Base-by-base conservation (phyloP, 2,888 invertebrate species). In the Drosophila koepferae region DNA sequence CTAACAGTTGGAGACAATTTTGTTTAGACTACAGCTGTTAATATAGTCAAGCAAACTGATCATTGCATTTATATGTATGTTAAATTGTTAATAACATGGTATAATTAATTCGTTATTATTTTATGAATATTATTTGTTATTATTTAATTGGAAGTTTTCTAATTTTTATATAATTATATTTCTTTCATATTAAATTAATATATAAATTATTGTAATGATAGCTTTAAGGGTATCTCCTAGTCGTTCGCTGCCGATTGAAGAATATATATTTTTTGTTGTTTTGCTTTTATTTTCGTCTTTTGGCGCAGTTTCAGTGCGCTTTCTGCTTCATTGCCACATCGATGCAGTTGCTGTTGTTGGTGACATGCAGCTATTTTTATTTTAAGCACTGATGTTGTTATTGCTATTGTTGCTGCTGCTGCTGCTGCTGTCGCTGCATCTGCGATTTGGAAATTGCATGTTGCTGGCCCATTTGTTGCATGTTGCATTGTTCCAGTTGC, bases 321-420 rank as follows among this genome's bases (percentile, higher is more conserved):
- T 77, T 84, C 65, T 77, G 81, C 81, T 72, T 86, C 83, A 86
- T 81, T 86, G 84, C 81, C 83, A 77, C 82, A 81, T 84, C 63
- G 82, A 76, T 76, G 70, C 67, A 60, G 56, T 31, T 74, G 59
- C 20, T 74, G 59, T 41, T 72, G 73, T 67, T 71, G 82, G 77
- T 82, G 88, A 87, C 86, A 85, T 81, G 80, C 53, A 73, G 82
- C 89, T 88, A 89, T 88, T 89, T 89, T 80, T 88, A 89, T 89
- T 89, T 80, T 88, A 89, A 84, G 86, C 68, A 74, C 43, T 60
- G 59, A 54, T 72, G 44, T 64, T 79, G 54, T 51, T 51, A 51
- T 61, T 72, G 44, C 63, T 77, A 53, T 53, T 53, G 49, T 44
- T 16, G 28, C 31, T 72, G 64, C 63, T 23, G 71, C 70, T 20